Conservation (phyloP, 2,113 vertebrate species). For the Anguilla rostrata region DNA sequence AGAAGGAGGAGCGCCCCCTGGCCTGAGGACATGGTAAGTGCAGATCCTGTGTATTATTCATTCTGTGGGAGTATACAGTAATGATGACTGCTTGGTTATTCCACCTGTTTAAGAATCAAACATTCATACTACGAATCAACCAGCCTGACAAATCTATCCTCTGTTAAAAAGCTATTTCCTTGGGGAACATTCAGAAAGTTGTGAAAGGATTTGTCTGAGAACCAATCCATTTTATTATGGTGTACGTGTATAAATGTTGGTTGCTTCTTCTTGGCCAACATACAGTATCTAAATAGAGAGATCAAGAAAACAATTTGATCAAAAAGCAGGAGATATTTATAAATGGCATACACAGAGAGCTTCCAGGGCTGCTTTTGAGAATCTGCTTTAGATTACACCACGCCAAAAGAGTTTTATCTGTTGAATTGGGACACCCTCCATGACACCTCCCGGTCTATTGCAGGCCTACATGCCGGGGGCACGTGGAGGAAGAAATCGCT, state of each 20-base stretch:
- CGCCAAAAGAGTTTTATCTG: neutral
- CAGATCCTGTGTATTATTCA: neutral
- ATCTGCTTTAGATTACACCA: neutral
- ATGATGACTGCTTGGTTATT: neutral
- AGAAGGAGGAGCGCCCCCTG: conserved; percentile 55
- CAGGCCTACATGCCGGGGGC: conserved; percentile 65
- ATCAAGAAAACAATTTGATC: too few relatives aligned
- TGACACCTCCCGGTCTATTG: conserved; percentile 15
- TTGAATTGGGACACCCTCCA: neutral
- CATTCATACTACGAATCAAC: neutral
- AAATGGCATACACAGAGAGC: neutral
- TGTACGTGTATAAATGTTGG: neutral
- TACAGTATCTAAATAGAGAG: too few relatives aligned
- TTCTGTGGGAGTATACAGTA: neutral
- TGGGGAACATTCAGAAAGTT: neutral
- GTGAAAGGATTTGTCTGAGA: neutral
- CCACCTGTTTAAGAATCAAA: neutral
- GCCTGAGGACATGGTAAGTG: conserved; percentile 56
- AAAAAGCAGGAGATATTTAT: neutral
- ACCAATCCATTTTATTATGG: neutral
- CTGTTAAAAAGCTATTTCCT: neutral
- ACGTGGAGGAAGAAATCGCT: conserved; percentile 48
- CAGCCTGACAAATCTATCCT: neutral
- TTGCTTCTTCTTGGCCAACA: neutral
- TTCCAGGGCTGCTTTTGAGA: neutral